Evolutionary conservation across 2,888 invertebrate species (phyloP), one percentile per base, ranked within the genome.

Genomic region (Heliothis peltigera): DNA sequence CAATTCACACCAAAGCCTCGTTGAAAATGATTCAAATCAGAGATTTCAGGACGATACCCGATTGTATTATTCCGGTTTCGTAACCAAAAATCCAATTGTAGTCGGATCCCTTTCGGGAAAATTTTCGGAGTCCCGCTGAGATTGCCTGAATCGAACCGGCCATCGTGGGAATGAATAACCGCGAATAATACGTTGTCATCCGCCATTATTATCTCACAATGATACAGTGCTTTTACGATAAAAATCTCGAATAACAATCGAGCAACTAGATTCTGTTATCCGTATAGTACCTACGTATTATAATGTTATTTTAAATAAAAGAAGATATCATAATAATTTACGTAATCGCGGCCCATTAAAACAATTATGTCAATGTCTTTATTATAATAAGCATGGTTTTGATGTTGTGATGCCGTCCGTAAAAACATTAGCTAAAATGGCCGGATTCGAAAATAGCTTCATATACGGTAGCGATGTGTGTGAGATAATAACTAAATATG

Each of bases 71-170:
- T 95, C 94, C 94, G 92, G 92, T 92, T 92, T 93, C 87, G 90
- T 91, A 92, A 93, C 92, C 94, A 94, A 93, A 94, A 94, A 94
- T 95, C 95, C 95, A 94, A 95, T 95, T 95, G 95, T 94, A 88
- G 82, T 84, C 78, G 82, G 87, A 93, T 93, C 92, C 92, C 89
- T 92, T 92, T 92, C 86, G 90, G 83, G 90, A 90, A 91, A 91
- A 92, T 87, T 71, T 73, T 73, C 86, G 87, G 86, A 89, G 88
- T 89, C 93, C 94, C 91, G 93, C 92, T 88, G 94, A 91, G 94
- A 94, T 95, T 93, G 93, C 89, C 87, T 87, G 88, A 92, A 91
- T 93, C 91, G 91, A 87, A 88, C 89, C 79, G 80, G 75, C 79
- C 79, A 80, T 81, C 79, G 86, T 83, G 87, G 84, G 89, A 91